phyloP scores from a whole-genome alignment of 2,113 vertebrate genomes.

The Gallinago jamesoni region DNA sequence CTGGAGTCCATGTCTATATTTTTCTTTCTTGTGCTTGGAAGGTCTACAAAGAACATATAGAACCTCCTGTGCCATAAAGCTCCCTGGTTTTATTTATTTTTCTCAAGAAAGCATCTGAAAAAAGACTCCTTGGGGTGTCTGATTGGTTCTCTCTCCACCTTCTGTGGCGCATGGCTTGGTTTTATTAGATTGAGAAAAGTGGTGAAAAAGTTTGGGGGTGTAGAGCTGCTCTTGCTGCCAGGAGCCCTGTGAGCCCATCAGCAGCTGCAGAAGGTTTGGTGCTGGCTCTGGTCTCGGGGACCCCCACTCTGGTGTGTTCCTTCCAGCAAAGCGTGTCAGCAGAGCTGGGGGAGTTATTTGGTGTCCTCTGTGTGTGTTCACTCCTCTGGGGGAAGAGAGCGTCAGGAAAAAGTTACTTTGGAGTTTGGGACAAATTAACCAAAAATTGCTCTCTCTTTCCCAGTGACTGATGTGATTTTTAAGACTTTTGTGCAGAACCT shows the following conservation, averaged over 20 bases:
- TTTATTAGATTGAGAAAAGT: not conserved
- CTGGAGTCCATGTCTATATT: not conserved
- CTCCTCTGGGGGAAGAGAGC: not conserved
- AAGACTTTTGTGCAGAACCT: not conserved
- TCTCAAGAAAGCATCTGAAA: not conserved
- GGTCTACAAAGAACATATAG: not conserved
- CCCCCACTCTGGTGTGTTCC: not conserved
- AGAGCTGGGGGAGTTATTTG: not conserved
- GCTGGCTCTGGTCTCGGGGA: not conserved
- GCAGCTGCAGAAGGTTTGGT: not conserved
- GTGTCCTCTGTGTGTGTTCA: not conserved
- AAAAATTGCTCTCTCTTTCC: not conserved
- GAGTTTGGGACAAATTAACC: not conserved
- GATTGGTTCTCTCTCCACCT: not conserved
- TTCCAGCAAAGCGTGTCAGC: not conserved
- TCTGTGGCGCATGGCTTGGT: not conserved
- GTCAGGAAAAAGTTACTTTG: not conserved
- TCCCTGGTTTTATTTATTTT: not conserved
- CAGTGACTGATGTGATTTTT: not conserved
- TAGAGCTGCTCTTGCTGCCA: not conserved
- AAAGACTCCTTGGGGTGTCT: not conserved
- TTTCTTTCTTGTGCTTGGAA: not conserved
- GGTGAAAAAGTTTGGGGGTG: not conserved
- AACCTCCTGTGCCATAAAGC: not conserved
- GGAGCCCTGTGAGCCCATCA: not conserved